A percentile compares a stretch with the other conserved stretches of the same genome.
phyloP scores from a whole-genome alignment of 2,797 vertebrate genomes.

The Peromyscus eremicus region DNA sequence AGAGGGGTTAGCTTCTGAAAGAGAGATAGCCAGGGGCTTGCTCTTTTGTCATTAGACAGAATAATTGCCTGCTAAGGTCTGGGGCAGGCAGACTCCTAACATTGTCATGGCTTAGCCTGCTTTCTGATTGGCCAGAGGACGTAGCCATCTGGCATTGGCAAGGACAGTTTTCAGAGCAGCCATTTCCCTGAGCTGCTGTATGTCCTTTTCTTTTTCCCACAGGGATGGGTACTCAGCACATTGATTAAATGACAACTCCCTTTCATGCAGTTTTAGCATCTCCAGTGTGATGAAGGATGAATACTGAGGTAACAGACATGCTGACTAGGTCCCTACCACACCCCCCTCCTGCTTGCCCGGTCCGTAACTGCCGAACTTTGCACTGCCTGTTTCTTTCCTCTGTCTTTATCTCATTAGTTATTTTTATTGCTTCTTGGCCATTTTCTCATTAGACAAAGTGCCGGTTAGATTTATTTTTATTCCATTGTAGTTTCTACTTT shows the following conservation, averaged over 20 bases:
- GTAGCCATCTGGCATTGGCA: neutral
- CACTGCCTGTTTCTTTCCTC: neutral
- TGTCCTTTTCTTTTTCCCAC: neutral
- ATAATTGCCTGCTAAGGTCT: neutral
- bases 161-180: neutral
- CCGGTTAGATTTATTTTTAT: neutral
- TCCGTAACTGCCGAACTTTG: neutral
- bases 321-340: neutral
- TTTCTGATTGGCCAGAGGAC: neutral
- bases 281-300: neutral
- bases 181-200: neutral
- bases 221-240: neutral
- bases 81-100: neutral
- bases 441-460: neutral
- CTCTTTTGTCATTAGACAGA: neutral
- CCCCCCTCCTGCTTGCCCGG: neutral
- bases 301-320: neutral
- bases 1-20: neutral
- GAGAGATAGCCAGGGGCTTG: neutral
- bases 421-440: neutral
- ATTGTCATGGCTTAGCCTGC: too few relatives aligned
- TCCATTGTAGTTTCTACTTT: neutral
- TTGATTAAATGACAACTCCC: neutral
- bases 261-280: neutral
- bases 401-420: neutral